phyloP scores from a whole-genome alignment of 2,113 vertebrate species.

The Nicator chloris region DNA sequence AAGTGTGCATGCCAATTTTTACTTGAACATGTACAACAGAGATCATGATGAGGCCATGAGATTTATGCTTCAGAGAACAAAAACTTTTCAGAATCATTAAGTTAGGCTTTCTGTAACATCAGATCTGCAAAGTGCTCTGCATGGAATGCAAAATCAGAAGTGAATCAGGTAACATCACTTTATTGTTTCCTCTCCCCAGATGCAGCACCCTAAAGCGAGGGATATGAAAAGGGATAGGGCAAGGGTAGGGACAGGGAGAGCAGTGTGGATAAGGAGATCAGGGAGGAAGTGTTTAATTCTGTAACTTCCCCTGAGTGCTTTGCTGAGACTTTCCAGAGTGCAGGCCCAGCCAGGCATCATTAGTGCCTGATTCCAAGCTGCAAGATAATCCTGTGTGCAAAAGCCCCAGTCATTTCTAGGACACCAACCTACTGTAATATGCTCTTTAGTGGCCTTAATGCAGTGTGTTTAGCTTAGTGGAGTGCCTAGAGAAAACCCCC shows the following conservation, averaged over 20 bases:
- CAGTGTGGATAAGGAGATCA: not conserved
- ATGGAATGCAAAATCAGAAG: not conserved
- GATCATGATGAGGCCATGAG: not conserved
- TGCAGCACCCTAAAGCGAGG: accelerated
- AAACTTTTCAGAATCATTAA: not conserved
- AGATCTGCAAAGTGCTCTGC: not conserved
- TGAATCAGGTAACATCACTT: not conserved
- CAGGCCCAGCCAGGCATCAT: not conserved
- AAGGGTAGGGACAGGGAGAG: not conserved
- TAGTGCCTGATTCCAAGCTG: not conserved
- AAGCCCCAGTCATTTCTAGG: not conserved
- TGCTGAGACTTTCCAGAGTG: not conserved
- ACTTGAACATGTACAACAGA: not conserved
- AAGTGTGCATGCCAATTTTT: not conserved
- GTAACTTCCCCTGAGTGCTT: not conserved
- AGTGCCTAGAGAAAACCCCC: not conserved
- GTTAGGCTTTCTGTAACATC: not conserved
- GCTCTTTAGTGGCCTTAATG: not conserved
- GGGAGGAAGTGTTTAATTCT: not conserved
- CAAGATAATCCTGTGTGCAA: not conserved
- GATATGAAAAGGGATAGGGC: not conserved
- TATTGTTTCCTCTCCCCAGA: not conserved
- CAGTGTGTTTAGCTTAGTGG: not conserved
- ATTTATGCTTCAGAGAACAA: not conserved
- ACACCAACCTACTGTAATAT: not conserved